These are phyloP conservation scores for Asobara japonica DNA, from an alignment of 1,140 invertebrate genomes.

Conservation along the genomic window DNA sequence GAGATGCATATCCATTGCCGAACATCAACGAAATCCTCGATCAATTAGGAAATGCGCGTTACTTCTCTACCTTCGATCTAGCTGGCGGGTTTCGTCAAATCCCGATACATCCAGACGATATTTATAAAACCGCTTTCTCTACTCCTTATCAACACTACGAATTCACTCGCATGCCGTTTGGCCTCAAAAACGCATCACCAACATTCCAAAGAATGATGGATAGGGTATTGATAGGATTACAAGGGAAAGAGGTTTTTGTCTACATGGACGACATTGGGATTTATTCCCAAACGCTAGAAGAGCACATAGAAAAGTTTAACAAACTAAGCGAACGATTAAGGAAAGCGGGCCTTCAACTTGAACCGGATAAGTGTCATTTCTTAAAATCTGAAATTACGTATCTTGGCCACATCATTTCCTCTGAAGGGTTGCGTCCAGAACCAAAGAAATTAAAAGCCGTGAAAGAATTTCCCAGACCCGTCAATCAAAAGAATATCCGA, in stretches of 20 bases:
- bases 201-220: too few species aligned
- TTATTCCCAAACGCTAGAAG: too few species aligned
- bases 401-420: background rate
- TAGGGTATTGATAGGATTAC: too few species aligned
- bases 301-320: background rate
- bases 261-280: too few species aligned
- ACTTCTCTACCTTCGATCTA: slow-evolving; percentile 9
- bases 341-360: background rate
- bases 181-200: too few species aligned
- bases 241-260: too few species aligned
- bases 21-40: too few species aligned
- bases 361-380: slow-evolving; percentile 31
- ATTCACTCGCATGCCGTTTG: too few species aligned
- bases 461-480: background rate
- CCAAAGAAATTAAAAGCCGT: background rate
- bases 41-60: background rate
- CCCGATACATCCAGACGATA: background rate
- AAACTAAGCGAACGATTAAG: background rate
- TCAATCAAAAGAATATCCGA: background rate
- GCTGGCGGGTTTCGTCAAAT: slow-evolving; percentile 18
- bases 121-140: too few species aligned
- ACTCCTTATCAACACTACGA: too few species aligned
- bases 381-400: background rate
- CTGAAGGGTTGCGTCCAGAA: background rate
- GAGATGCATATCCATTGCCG: slow-evolving; percentile 17